Base-by-base conservation (phyloP, 2,113 vertebrate genomes). In the Gallinago paraguaiae region DNA sequence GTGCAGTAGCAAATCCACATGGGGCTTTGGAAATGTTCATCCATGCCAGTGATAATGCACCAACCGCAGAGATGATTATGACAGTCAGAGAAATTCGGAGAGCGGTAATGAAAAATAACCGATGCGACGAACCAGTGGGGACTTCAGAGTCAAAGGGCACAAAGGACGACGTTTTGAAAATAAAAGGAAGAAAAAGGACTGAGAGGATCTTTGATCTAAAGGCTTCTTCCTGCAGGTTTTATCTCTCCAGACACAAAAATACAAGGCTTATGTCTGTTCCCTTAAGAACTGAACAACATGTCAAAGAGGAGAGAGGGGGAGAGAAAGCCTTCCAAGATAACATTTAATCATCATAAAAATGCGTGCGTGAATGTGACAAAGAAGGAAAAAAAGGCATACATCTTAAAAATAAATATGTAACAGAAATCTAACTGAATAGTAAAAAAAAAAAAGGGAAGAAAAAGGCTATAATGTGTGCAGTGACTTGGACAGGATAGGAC, bases 21-120 rank as follows among this genome's bases (percentile, higher is more conserved):
- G 95, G 91, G 95, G 88, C 92, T 87, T 85, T 93, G 88, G 92
- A 94, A 96, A 80, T 80, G 91, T 91, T 97, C 93, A 54, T 94
- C 88, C 25, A 6, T 91, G 91, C 83, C 95, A 87, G 77, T 33
- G 88, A 93, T 89, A 97, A 93, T 65, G 65, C 88, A 88, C 90
- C 93, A 85, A 93, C 88, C 0, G 0, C 92, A 79, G 83, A 92
- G 92, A 92, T 91, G 93, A 91, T 95, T 88, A 82, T 96, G 93
- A 89, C 80, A 89, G 82, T 65, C 63, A 48, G 69, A 94, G 81
- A 96, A 85, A 93, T 89, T 88, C 18, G 1, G 65, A 95, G 88
- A 91, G 81, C 45, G 13, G 54, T 86, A 89, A 93, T 89, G 86
- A 91, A 94, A 92, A 96, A 87, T 76, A 95, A 91, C 70, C 77